These are phyloP conservation scores for Toxonevra muliebris DNA, from an alignment of 2,888 invertebrate species.

Conservation along the genomic window DNA sequence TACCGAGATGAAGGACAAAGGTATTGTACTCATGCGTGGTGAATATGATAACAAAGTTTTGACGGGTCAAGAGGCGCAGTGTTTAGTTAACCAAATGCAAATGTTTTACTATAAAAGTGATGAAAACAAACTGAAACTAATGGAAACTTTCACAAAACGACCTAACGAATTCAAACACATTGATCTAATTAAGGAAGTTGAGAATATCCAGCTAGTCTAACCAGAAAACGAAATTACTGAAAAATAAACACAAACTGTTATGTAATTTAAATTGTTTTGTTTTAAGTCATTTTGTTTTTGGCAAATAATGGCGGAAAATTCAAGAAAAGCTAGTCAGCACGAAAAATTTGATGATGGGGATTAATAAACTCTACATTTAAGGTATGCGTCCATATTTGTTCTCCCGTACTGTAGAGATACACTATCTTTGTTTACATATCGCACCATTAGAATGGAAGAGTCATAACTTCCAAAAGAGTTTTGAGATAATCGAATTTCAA, in stretches of 20 bases:
- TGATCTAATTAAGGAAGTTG: conserved; percentile 81
- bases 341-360: too few species aligned
- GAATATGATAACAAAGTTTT: conserved; percentile 84
- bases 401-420: too few species aligned
- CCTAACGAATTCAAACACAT: conserved; percentile 84
- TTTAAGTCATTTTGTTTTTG: background rate
- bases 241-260: background rate
- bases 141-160: conserved; percentile 74
- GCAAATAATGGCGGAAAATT: too few species aligned
- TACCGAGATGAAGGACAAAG: conserved; percentile 77
- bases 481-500: too few species aligned
- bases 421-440: too few species aligned
- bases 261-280: background rate
- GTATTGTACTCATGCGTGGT: conserved; percentile 83
- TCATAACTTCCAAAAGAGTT: too few species aligned
- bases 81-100: conserved; percentile 85
- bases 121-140: conserved; percentile 69
- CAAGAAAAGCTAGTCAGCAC: background rate
- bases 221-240: background rate
- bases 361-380: too few species aligned
- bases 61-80: conserved; percentile 82
- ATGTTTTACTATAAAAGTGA: conserved; percentile 81
- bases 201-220: conserved; percentile 68
- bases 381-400: too few species aligned
- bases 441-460: too few species aligned